Evolutionary conservation across 2,113 vertebrate species (phyloP).

Genomic region (Hippocampus abdominalis): DNA sequence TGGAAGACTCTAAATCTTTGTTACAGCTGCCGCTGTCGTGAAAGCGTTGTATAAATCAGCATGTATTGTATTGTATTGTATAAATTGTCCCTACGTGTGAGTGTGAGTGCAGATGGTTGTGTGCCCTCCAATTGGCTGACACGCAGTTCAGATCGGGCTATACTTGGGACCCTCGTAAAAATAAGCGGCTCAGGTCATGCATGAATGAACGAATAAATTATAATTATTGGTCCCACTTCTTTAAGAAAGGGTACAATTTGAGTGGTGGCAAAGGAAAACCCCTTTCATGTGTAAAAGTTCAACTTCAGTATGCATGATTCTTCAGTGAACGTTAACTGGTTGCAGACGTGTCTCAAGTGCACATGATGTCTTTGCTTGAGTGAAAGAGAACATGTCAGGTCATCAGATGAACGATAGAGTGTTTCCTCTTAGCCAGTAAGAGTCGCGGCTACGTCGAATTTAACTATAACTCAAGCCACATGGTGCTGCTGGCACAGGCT

Average conservation of each 20-base stretch:
- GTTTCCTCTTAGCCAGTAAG: slow-evolving; percentile 41
- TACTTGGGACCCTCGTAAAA: too few species aligned
- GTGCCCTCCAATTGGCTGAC: too few species aligned
- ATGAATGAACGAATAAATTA: neutral
- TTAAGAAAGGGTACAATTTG: neutral
- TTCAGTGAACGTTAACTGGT: slow-evolving; percentile 1
- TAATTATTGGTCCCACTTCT: neutral
- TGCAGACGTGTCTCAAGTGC: slow-evolving; percentile 5
- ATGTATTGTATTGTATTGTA: too few species aligned
- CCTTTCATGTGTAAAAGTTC: neutral
- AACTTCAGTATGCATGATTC: neutral
- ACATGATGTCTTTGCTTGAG: slow-evolving; percentile 37
- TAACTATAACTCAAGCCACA: slow-evolving; percentile 54
- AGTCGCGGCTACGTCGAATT: slow-evolving; percentile 40
- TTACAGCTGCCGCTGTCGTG: too few species aligned
- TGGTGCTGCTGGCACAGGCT: slow-evolving; percentile 43
- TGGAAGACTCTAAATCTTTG: too few species aligned
- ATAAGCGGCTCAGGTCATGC: too few species aligned
- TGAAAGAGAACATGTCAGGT: slow-evolving; percentile 41
- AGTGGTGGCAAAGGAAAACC: neutral
- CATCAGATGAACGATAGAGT: slow-evolving; percentile 19
- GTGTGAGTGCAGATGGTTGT: too few species aligned
- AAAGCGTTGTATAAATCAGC: too few species aligned
- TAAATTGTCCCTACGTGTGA: too few species aligned
- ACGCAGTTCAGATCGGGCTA: too few species aligned